These are phyloP conservation scores for Falco concolor DNA, from an alignment of 2,797 vertebrate genomes.

Conservation along the genomic window DNA sequence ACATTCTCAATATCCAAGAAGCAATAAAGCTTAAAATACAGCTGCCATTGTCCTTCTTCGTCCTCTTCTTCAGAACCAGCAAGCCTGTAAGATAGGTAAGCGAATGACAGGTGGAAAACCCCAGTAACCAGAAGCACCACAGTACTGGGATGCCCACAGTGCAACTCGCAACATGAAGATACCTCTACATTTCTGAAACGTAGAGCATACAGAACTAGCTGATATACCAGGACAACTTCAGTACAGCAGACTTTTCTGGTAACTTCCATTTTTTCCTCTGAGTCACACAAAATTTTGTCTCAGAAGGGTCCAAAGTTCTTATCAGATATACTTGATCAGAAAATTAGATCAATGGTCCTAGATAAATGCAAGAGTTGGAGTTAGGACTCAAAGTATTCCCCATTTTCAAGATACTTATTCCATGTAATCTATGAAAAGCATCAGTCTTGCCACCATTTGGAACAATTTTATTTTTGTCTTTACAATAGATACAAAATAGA, in stretches of 20 bases:
- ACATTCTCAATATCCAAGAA: constrained; percentile 92
- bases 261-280: background rate
- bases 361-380: background rate
- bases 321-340: background rate
- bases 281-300: background rate
- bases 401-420: background rate
- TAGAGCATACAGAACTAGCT: background rate
- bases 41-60: constrained; percentile 83
- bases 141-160: background rate
- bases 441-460: background rate
- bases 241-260: background rate
- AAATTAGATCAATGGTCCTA: background rate
- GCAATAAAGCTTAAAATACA: constrained; percentile 96
- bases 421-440: background rate
- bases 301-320: background rate
- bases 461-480: background rate
- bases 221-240: background rate
- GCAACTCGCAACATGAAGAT: background rate
- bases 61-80: constrained; percentile 81
- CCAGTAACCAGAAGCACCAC: background rate
- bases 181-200: background rate
- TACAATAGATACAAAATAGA: background rate
- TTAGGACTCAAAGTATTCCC: background rate
- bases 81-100: constrained; percentile 70
- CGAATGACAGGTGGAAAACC: background rate